Conservation (phyloP, 1,140 invertebrate species). For the Scaptodrosophila lebanonensis region DNA sequence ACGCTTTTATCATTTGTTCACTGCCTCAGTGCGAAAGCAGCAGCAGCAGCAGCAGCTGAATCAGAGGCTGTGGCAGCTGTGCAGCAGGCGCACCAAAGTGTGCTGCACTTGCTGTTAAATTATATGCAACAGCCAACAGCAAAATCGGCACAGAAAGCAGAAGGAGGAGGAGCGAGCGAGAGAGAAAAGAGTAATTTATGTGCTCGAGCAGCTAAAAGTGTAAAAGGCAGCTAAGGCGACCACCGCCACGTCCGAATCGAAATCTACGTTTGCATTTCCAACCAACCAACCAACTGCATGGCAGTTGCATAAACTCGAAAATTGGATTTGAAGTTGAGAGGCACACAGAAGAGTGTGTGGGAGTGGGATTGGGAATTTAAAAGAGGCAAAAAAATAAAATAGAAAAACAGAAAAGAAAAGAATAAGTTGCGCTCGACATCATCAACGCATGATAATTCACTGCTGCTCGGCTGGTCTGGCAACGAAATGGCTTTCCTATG, state of each 20-base stretch:
- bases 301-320: too few species aligned
- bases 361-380: conserved; percentile 33
- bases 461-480: conserved; percentile 50
- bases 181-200: not conserved
- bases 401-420: too few species aligned
- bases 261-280: too few species aligned
- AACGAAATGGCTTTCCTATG: conserved; percentile 71
- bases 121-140: not conserved
- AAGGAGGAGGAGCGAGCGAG: too few species aligned
- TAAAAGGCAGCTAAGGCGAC: not conserved
- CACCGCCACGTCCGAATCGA: too few species aligned
- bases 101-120: not conserved
- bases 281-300: too few species aligned
- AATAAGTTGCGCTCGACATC: not conserved
- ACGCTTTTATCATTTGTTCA: conserved; percentile 68
- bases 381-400: not conserved
- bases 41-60: conserved; percentile 9
- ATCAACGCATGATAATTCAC: conserved; percentile 45
- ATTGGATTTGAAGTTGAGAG: conserved; percentile 68
- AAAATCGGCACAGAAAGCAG: not conserved
- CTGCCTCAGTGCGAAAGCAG: conserved; percentile 9
- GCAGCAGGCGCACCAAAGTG: conserved; percentile 2
- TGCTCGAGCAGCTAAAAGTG: conserved; percentile 19
- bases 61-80: not conserved
- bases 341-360: conserved; percentile 33